These are phyloP conservation scores for Camponotus fellah DNA, from an alignment of 2,888 invertebrate species.

Conservation along the genomic window DNA sequence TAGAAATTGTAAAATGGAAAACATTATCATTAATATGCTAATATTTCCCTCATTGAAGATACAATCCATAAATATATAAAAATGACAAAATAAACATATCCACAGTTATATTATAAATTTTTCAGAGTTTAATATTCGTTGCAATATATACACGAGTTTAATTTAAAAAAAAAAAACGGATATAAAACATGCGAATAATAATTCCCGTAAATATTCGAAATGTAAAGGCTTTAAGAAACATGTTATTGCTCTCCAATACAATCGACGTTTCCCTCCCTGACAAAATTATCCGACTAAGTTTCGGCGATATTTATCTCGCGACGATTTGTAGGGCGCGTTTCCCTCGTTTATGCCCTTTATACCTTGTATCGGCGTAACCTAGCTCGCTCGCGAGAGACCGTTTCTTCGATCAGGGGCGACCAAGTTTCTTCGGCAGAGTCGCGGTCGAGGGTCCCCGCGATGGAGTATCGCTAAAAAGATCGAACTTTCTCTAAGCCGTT, in stretches of 20 bases:
- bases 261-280: constrained; percentile 38
- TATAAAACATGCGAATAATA: background rate
- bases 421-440: constrained; percentile 33
- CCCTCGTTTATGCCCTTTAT: background rate
- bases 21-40: background rate
- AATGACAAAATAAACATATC: background rate
- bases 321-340: constrained; percentile 40
- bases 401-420: constrained; percentile 10
- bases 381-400: constrained; percentile 14
- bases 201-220: background rate
- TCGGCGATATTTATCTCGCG: constrained; percentile 36
- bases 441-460: constrained; percentile 11
- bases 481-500: constrained; percentile 60
- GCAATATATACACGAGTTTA: background rate
- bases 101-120: background rate
- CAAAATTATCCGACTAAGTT: constrained; percentile 47
- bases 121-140: background rate
- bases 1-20: background rate
- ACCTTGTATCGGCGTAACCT: constrained; percentile 28
- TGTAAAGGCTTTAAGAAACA: constrained; percentile 29
- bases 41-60: background rate
- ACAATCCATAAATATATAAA: background rate
- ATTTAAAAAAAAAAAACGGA: background rate
- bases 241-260: constrained; percentile 38
- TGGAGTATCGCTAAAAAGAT: constrained; percentile 32